Percentiles rank a stretch among this genome's conserved stretches.
phyloP scores from a whole-genome alignment of 1,140 invertebrate genomes.

The Saccostrea cuccullata region DNA sequence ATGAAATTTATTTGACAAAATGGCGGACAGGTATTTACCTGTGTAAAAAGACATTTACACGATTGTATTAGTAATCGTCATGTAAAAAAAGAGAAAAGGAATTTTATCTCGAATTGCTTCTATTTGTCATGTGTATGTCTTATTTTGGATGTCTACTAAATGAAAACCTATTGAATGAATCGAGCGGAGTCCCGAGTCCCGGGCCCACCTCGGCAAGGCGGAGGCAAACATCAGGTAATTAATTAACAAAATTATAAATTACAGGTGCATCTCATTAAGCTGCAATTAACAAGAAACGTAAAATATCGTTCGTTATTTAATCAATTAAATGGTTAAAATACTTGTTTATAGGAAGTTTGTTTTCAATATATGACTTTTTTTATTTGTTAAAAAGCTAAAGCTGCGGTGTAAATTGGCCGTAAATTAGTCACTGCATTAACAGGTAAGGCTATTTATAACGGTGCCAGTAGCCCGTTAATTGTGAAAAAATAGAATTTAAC shows the following conservation, averaged over 20 bases:
- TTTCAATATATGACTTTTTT: too few relatives aligned
- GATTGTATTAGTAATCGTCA: conserved; percentile 29
- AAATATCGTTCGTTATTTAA: too few relatives aligned
- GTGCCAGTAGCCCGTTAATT: conserved; percentile 25
- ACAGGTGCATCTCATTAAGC: conserved; percentile 14
- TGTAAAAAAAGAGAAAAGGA: conserved; percentile 6
- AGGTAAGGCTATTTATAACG: conserved; percentile 16
- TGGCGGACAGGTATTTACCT: conserved; percentile 41
- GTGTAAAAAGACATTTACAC: conserved; percentile 16
- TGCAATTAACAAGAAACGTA: neutral
- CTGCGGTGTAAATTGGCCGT: conserved; percentile 7
- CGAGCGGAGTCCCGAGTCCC: conserved; percentile 31
- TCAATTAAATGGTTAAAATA: too few relatives aligned
- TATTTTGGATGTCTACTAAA: conserved; percentile 25
- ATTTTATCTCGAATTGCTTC: conserved; percentile 35
- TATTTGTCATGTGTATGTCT: conserved; percentile 21
- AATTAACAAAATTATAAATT: neutral
- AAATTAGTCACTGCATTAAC: conserved; percentile 33
- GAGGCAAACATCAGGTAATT: conserved; percentile 18
- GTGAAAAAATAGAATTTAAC: too few relatives aligned
- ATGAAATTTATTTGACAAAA: conserved; percentile 37
- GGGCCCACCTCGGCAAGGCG: conserved; percentile 21
- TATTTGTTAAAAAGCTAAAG: neutral
- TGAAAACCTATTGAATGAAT: conserved; percentile 30
- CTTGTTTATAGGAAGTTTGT: too few relatives aligned